Evolutionary conservation across 2,113 vertebrate genomes (phyloP), one percentile per base, ranked within the genome.

Genomic region (Bubalus kerabau): DNA sequence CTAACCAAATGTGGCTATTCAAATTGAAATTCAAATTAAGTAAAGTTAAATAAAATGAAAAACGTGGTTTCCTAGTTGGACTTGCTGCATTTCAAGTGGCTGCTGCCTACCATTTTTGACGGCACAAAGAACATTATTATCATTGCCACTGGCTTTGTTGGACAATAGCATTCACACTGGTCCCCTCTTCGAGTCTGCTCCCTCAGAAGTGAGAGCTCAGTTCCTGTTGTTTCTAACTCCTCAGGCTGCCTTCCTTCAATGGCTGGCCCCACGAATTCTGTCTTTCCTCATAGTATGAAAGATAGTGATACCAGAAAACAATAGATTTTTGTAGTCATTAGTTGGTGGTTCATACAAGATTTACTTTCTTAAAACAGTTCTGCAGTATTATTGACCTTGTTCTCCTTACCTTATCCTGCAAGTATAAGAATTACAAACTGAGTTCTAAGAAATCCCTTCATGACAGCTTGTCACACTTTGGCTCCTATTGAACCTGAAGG

Each of bases 11-110:
- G 36, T 85, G n/a, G 24, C 19, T 54, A 64, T 64, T 94, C 82
- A 87, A 91, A 92, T 62, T 46, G 19, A 96, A 97, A 71, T 92
- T 76, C 56, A 94, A 95, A 87, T 74, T 43, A 83, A 94, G 8
- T 96, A 60, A 94, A 85, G 78, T 89, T 24, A 74, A 94, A 60
- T 92, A 40, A n/a, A 60, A 56, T 92, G 8, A 54, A 76, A 74
- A 90, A 50, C n/a, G 36, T 88, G 57, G 24, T 56, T 92, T 19
- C 7, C 0, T 87, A 15, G n/a, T 88, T 95, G 23, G 1, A 21
- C 26, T 43, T 46, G 21, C 60, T 24, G 16, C 46, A 24, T 57
- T 91, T 83, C 24, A 95, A 3, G 50, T 81, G 43, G 32, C 82
- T 76, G 13, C 43, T 59, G 16, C 36, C 10, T 52, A 40, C 88